Evolutionary conservation across 2,113 vertebrate genomes (phyloP), one percentile per base, ranked within the genome.

Genomic region (Solea senegalensis): DNA sequence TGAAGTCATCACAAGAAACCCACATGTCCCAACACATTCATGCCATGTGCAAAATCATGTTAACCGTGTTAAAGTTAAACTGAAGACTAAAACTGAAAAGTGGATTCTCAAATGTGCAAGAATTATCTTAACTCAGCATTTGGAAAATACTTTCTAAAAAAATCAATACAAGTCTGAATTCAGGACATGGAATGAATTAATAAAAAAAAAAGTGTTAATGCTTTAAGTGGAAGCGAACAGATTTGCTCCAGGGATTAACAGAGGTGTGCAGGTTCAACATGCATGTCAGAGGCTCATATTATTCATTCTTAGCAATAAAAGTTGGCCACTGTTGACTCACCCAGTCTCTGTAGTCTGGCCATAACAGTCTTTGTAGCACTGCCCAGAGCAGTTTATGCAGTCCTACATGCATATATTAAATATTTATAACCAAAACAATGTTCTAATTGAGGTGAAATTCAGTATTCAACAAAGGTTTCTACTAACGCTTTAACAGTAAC

Each of bases 401-500:
- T 62, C 82, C 78, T 72, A 52, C 80, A 88, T 86, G 75, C 77
- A 84, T 75, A 68, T 73, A 64, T 76, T 80, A 65, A 62, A 69
- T 78, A 66, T 72, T 76, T 53, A 66, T 81, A 21, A 79, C 80
- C 62, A 59, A 84, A 87, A 80, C 49, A 51, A 72, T 69, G 60
- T 60, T 21, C 44, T 66, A 82, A 75, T 52, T 72, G 50, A 46
- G 40, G 27, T 65, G 15, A 73, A 86, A 70, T 60, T 68, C 59
- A 64, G 14, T 52, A 50, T 67, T 69, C 51, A 76, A 61, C 68
- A 77, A 41, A 28, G 55, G 28, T 62, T 74, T 68, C 26, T 28
- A 78, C 16, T 28, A 64, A 83, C 83, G 76, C 46, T 5, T 75
- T 55, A 59, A 53, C 48, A 55, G 66, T 59, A 70, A 64, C 56